A percentile compares a stretch with the other conserved stretches of the same genome.
These are phyloP conservation scores for Corynorhinus townsendii DNA, from an alignment of 2,113 vertebrate genomes.

Conservation along the genomic window DNA sequence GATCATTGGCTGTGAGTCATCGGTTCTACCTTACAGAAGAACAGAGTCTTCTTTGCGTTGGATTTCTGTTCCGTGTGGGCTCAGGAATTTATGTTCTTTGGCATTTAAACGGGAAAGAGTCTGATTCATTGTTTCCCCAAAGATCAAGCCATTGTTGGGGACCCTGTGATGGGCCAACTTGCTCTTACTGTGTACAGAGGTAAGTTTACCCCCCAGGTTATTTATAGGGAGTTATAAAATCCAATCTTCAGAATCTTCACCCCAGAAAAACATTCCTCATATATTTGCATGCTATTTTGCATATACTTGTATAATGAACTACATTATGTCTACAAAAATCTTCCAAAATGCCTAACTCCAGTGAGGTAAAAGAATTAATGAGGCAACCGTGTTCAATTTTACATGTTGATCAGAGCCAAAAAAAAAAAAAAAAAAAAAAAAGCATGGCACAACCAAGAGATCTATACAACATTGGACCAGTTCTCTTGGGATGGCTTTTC, in stretches of 20 bases:
- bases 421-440: constrained; percentile 14
- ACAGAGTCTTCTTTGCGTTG: neutral
- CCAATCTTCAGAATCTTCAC: neutral
- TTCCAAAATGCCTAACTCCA: constrained; percentile 36
- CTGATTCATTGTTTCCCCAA: constrained; percentile 58
- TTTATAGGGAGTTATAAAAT: constrained; percentile 48
- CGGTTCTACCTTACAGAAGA: neutral
- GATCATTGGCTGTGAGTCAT: constrained; percentile 15
- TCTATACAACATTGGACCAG: neutral
- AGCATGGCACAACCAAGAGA: neutral
- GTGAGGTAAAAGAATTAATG: constrained; percentile 42
- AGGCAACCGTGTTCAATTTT: constrained; percentile 39
- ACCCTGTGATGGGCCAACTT: neutral
- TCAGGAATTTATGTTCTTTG: constrained; percentile 42
- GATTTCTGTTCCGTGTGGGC: constrained; percentile 30
- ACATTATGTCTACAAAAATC: constrained; percentile 33
- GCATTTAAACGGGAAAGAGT: constrained; percentile 29
- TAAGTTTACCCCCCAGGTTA: constrained; percentile 8
- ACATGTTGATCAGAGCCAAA: neutral
- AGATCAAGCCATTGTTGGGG: constrained; percentile 50
- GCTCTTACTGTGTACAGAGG: constrained; percentile 4
- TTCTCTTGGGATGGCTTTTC: neutral
- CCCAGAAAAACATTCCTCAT: neutral
- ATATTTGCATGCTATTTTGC: constrained; percentile 30
- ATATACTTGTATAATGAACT: constrained; percentile 39